Evolutionary conservation across 2,113 vertebrate species (phyloP).

Genomic region (Melanerpes formicivorus): DNA sequence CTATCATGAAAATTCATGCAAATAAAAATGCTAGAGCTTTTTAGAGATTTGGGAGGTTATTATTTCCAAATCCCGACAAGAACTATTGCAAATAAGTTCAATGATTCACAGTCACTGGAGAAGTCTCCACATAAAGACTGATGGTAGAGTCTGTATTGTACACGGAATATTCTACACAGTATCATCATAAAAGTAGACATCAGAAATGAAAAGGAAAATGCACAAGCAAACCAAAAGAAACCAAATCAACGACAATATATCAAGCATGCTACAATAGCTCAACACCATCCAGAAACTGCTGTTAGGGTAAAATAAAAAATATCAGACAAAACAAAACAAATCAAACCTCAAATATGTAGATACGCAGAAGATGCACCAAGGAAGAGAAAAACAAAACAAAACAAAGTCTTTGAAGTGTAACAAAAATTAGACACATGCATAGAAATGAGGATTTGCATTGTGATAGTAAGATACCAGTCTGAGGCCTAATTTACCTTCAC

Average conservation of each 20-base stretch:
- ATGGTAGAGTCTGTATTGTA: neutral
- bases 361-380: conserved; percentile 71
- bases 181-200: conserved; percentile 37
- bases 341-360: conserved; percentile 38
- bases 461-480: conserved; percentile 79
- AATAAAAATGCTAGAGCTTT: conserved; percentile 18
- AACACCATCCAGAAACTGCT: conserved; percentile 42
- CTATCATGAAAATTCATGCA: conserved; percentile 47
- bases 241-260: conserved; percentile 49
- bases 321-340: conserved; percentile 34
- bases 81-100: conserved; percentile 35
- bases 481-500: conserved; percentile 96
- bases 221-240: conserved; percentile 63
- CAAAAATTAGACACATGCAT: conserved; percentile 87
- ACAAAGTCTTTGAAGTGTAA: conserved; percentile 67
- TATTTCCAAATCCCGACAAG: conserved; percentile 53
- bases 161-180: conserved; percentile 16
- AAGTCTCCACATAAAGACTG: conserved; percentile 25
- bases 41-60: conserved; percentile 15
- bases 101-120: conserved; percentile 34
- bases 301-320: conserved; percentile 22
- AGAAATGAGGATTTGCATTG: conserved; percentile 82
- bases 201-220: conserved; percentile 60
- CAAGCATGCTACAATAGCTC: conserved; percentile 73
- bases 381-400: conserved; percentile 55